phyloP scores from a whole-genome alignment of 2,797 vertebrate genomes.

The Dallia pectoralis region DNA sequence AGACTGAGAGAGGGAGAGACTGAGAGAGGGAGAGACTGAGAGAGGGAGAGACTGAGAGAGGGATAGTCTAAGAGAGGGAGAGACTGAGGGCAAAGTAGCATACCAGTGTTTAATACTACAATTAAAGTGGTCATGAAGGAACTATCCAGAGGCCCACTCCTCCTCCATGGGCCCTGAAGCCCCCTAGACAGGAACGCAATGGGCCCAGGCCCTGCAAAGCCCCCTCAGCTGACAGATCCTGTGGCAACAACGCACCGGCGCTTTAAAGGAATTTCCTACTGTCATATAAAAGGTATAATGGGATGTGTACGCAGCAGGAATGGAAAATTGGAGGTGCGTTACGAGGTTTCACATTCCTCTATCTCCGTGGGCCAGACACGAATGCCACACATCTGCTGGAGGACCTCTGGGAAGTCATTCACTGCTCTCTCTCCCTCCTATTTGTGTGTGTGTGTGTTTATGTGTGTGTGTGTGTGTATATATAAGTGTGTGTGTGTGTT shows the following conservation, averaged over 20 bases:
- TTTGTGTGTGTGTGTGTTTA: constrained; percentile 9
- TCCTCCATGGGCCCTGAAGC: not conserved
- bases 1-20: not conserved
- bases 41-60: not conserved
- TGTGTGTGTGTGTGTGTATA: constrained; percentile 1
- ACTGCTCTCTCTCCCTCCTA: not conserved
- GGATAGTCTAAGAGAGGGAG: not conserved
- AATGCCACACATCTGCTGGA: constrained; percentile 37
- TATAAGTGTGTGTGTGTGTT: not conserved
- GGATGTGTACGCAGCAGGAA: constrained; percentile 76
- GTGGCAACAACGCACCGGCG: constrained; percentile 20
- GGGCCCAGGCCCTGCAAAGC: not conserved
- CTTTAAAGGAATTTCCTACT: constrained; percentile 78
- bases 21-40: not conserved
- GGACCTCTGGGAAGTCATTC: constrained; percentile 22
- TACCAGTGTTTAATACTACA: constrained; percentile 38
- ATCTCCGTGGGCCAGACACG: constrained; percentile 41
- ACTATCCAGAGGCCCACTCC: constrained; percentile 21
- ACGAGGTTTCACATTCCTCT: constrained; percentile 63
- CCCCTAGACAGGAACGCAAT: not conserved
- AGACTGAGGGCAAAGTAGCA: not conserved
- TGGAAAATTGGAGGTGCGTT: constrained; percentile 78
- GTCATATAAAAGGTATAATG: constrained; percentile 82
- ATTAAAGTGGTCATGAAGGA: constrained; percentile 40
- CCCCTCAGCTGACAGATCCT: constrained; percentile 3